Base-by-base conservation (phyloP, 2,797 vertebrate genomes). In the Miichthys miiuy region DNA sequence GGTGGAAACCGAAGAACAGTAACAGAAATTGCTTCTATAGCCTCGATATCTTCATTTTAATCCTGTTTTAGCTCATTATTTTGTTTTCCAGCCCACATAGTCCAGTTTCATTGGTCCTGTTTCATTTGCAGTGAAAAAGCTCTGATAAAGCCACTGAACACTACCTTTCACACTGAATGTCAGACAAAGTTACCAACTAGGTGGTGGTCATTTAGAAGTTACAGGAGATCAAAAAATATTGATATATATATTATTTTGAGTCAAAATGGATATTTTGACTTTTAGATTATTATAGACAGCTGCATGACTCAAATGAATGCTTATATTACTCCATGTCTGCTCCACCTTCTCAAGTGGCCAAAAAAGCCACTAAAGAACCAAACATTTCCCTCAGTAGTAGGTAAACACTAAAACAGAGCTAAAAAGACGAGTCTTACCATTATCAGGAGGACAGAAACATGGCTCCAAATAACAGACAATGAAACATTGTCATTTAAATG, bases 391-490 rank as follows among this genome's bases (percentile, higher is more conserved):
- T 6, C 38, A 12, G 41, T 16, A 38, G 42, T 20, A 17, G 17
- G 75, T 77, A 41, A 18, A 42, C 23, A 65, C 54, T 16, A 65
- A 65, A 71, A 23, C 2, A 27, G 11, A 34, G 25, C 16, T 46
- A n/a, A 2, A 44, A 30, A 47, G 42, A 21, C 27, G n/a, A 41
- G 14, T 25, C 18, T 50, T 50, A n/a, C 23, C 14, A 27, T 52
- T 5, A 71, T 58, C 34, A 17, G 6, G 1, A 20, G 14, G 5
- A 27, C 46, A 25, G 10, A 44, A 10, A 42, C 13, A 42, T 1
- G 12, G 5, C 38, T 25, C 8, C 3, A 54, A 46, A 25, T 54
- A 7, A 23, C 23, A 5, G 10, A 5, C 30, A 18, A 60, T 30
- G 30, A 30, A 6, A 30, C 27, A 30, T n/a, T 30, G 30, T 30